phyloP scores from a whole-genome alignment of 2,888 invertebrate species.

The Oscheius sp. region DNA sequence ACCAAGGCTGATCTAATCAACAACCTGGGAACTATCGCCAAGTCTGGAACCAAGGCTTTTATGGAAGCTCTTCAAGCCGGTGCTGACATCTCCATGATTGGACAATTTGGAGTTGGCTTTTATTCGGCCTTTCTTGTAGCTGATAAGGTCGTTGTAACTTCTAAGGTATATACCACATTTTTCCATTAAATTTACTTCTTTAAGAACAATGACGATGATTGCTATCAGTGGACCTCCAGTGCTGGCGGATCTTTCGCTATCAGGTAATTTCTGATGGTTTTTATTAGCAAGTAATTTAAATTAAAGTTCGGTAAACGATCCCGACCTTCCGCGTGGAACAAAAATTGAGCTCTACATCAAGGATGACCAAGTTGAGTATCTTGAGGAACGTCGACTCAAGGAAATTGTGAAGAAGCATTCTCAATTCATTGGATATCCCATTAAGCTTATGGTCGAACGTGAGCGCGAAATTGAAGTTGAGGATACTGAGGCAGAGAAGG shows the following conservation, averaged over 20 bases:
- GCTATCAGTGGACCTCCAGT: constrained; percentile 96
- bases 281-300: not conserved
- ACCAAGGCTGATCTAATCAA: constrained; percentile 98
- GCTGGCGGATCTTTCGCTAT: constrained; percentile 98
- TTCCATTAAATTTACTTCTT: too few species aligned
- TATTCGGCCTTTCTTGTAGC: constrained; percentile 97
- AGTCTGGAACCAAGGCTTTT: constrained; percentile 99
- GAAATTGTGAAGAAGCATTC: constrained; percentile 98
- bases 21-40: constrained; percentile 97
- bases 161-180: too few species aligned
- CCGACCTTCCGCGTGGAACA: constrained; percentile 80
- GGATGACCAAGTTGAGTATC: constrained; percentile 89
- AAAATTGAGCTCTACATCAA: constrained; percentile 92
- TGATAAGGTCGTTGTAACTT: constrained; percentile 84
- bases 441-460: constrained; percentile 91
- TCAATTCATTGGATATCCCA: constrained; percentile 98
- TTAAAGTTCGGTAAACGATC: too few species aligned
- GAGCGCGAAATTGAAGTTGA: constrained; percentile 88
- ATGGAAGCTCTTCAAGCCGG: constrained; percentile 99
- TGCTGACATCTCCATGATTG: constrained; percentile 99
- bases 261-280: constrained; percentile 69
- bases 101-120: constrained; percentile 99
- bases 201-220: constrained; percentile 97
- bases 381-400: constrained; percentile 92
- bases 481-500: constrained; percentile 54